These are phyloP conservation scores for Pimpla rufipes DNA, from an alignment of 2,888 invertebrate species.

Conservation along the genomic window DNA sequence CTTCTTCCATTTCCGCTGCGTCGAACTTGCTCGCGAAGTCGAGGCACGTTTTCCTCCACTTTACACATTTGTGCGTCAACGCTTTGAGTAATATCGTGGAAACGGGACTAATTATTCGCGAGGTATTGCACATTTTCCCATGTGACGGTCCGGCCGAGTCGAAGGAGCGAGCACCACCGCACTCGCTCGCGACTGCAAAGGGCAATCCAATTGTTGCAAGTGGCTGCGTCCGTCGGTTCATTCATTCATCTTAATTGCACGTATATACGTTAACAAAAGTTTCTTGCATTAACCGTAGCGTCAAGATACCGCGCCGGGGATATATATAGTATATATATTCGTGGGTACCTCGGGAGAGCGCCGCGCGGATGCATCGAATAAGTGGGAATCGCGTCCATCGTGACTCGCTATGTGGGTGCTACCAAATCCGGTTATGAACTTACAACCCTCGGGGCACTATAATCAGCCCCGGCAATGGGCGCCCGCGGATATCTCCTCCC, in stretches of 20 bases:
- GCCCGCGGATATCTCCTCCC: conserved; percentile 15
- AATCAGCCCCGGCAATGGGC: conserved; percentile 60
- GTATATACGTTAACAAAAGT: conserved; percentile 23
- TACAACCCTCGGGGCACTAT: conserved; percentile 68
- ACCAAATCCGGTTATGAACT: conserved; percentile 68
- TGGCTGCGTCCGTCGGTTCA: conserved; percentile 57
- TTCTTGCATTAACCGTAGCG: conserved; percentile 8
- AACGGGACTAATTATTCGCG: conserved; percentile 68
- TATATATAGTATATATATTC: no score
- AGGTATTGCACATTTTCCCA: conserved; percentile 55
- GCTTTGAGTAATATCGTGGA: conserved; percentile 46
- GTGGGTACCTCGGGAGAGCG: background rate
- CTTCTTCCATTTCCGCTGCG: background rate
- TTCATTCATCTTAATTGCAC: conserved; percentile 61
- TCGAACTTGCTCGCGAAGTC: conserved; percentile 35
- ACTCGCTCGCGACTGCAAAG: conserved; percentile 43
- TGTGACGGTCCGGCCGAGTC: conserved; percentile 28
- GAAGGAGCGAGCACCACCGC: background rate
- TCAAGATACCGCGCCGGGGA: conserved; percentile 16
- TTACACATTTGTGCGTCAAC: conserved; percentile 45
- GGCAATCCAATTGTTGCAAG: conserved; percentile 61
- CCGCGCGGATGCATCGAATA: conserved; percentile 57
- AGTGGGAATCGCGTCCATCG: conserved; percentile 59
- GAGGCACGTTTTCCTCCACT: conserved; percentile 56
- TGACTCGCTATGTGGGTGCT: conserved; percentile 62